These are phyloP conservation scores for Dynastes hyllus DNA, from an alignment of 2,888 invertebrate genomes.

Conservation along the genomic window DNA sequence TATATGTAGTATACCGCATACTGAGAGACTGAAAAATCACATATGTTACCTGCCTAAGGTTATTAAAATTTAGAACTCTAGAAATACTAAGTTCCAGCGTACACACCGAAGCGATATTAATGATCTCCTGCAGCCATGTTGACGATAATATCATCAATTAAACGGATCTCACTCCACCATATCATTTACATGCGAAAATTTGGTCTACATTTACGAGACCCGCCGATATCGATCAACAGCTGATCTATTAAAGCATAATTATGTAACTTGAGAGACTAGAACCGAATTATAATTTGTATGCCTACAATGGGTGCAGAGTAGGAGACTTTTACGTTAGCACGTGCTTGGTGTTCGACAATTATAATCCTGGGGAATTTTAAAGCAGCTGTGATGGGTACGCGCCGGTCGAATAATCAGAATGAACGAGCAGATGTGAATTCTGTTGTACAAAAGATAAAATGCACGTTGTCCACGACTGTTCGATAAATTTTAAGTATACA, in stretches of 20 bases:
- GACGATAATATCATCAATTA: slow-evolving; percentile 43
- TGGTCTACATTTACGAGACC: slow-evolving; percentile 17
- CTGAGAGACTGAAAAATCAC: slow-evolving; percentile 37
- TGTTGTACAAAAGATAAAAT: slow-evolving; percentile 29
- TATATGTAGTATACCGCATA: slow-evolving; percentile 19
- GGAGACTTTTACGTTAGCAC: slow-evolving; percentile 27
- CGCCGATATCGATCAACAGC: slow-evolving; percentile 41
- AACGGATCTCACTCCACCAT: slow-evolving; percentile 20
- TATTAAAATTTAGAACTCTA: slow-evolving; percentile 20
- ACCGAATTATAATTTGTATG: slow-evolving; percentile 26
- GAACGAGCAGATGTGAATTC: slow-evolving; percentile 44
- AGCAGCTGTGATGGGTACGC: slow-evolving; percentile 38
- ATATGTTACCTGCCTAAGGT: slow-evolving; percentile 36
- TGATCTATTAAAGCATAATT: slow-evolving; percentile 44
- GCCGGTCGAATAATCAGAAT: slow-evolving; percentile 41
- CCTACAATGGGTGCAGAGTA: slow-evolving; percentile 1
- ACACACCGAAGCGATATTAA: slow-evolving; percentile 21
- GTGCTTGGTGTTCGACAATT: slow-evolving; percentile 32
- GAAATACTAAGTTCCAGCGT: slow-evolving; percentile 19
- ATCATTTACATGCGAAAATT: slow-evolving; percentile 41
- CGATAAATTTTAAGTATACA: slow-evolving; percentile 3
- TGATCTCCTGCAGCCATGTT: slow-evolving; percentile 30
- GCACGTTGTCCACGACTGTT: slow-evolving; percentile 3
- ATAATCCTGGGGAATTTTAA: slow-evolving; percentile 41
- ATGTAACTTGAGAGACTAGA: slow-evolving; percentile 29